Percentiles rank a stretch among this genome's conserved stretches.
Evolutionary conservation across 2,113 vertebrate genomes (phyloP).

Genomic region (Colaptes auratus): DNA sequence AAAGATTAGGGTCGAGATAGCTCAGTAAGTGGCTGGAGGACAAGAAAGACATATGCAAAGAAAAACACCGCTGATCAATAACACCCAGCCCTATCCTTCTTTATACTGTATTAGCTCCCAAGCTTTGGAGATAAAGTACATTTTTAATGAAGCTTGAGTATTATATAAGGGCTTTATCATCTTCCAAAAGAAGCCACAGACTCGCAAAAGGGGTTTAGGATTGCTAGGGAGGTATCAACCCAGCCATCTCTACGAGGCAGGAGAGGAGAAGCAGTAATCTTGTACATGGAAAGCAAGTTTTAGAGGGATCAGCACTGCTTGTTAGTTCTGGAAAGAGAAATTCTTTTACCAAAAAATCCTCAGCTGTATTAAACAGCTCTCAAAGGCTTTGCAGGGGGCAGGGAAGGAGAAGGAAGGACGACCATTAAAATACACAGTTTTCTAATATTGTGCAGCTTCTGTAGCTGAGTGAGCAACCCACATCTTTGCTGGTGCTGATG

Average conservation of each 20-base stretch:
- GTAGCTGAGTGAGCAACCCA: background rate
- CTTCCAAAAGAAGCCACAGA: background rate
- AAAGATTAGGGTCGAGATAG: background rate
- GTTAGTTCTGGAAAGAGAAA: background rate
- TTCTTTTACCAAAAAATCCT: background rate
- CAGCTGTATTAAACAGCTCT: background rate
- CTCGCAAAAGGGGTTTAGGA: background rate
- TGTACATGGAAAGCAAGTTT: background rate
- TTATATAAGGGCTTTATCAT: background rate
- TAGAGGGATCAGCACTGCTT: background rate
- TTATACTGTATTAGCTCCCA: background rate
- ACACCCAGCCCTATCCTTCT: background rate
- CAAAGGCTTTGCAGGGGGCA: background rate
- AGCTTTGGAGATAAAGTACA: background rate
- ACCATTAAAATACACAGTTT: background rate
- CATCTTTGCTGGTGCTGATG: background rate
- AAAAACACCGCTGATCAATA: background rate
- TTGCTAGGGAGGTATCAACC: background rate
- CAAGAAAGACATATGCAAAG: background rate
- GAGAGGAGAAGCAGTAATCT: background rate
- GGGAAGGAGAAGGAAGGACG: background rate
- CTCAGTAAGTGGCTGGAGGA: background rate
- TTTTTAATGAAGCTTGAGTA: conserved; percentile 11
- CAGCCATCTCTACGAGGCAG: background rate
- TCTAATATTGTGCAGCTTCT: background rate